Conservation (phyloP, 1,140 invertebrate genomes). For the Asbolus verrucosus region DNA sequence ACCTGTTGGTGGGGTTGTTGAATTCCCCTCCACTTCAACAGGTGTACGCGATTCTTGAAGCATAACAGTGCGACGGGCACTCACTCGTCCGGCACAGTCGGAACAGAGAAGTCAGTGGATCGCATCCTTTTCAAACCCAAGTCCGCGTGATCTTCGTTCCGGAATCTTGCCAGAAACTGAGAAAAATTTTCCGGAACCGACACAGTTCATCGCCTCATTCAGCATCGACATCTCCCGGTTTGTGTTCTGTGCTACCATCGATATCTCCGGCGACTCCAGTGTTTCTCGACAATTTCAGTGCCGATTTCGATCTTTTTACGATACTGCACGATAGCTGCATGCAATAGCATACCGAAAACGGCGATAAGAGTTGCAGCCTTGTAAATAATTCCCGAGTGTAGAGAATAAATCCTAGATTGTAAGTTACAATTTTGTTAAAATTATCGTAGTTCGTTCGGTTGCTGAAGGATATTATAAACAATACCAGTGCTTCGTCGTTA, state of each 20-base stretch:
- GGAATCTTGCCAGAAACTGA: slow-evolving; percentile 16
- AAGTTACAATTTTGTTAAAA: no score
- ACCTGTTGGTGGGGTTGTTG: slow-evolving; percentile 62
- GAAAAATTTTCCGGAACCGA: slow-evolving; percentile 8
- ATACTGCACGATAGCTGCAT: no score
- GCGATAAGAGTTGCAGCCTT: no score
- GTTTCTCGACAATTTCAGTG: slow-evolving; percentile 17
- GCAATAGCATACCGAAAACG: no score
- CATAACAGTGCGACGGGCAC: slow-evolving; percentile 64
- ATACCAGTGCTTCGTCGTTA: no score
- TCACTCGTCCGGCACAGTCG: slow-evolving; percentile 66
- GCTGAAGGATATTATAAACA: no score
- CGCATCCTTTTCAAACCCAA: slow-evolving; percentile 55
- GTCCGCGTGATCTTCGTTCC: slow-evolving; percentile 47
- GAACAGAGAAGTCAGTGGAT: slow-evolving; percentile 60
- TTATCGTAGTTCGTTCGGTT: no score
- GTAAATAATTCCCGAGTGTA: no score
- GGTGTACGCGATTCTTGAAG: slow-evolving; percentile 65
- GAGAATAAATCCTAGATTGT: no score
- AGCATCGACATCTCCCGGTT: slow-evolving; percentile 50
- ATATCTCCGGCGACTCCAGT: slow-evolving; percentile 38
- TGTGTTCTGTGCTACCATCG: slow-evolving; percentile 40
- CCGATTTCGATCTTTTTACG: no score
- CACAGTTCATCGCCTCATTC: slow-evolving; percentile 47
- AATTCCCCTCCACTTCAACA: slow-evolving; percentile 62